A percentile compares a stretch with the other conserved stretches of the same genome.
Evolutionary conservation across 2,113 vertebrate species (phyloP).

Genomic region (Dipodomys merriami): DNA sequence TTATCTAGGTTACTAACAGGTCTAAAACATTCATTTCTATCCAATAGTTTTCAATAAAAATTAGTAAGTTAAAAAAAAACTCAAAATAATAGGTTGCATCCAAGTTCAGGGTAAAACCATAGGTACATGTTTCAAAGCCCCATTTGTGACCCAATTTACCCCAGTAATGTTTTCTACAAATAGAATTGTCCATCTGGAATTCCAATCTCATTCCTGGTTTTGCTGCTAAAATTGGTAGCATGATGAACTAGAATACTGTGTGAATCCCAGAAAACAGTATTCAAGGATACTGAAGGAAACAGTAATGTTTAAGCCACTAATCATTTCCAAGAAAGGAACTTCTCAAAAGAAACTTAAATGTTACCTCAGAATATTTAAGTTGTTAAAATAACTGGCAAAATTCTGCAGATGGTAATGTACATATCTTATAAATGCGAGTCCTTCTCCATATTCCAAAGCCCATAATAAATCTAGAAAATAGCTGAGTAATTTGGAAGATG

Average conservation of each 20-base stretch:
- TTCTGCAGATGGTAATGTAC: background rate
- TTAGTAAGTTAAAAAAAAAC: background rate
- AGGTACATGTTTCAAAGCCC: background rate
- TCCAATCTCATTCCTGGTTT: slow-evolving; percentile 33
- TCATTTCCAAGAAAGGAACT: slow-evolving; percentile 49
- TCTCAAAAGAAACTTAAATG: background rate
- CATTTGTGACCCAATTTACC: background rate
- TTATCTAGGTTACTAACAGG: background rate
- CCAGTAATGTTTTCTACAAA: slow-evolving; percentile 25
- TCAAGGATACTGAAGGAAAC: slow-evolving; percentile 46
- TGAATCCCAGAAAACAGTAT: slow-evolving; percentile 32
- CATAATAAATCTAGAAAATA: slow-evolving; percentile 36
- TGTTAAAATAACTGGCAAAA: slow-evolving; percentile 24
- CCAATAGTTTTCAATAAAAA: slow-evolving; percentile 1
- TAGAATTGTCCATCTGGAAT: slow-evolving; percentile 11
- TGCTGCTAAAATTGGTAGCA: background rate
- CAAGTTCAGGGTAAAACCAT: background rate
- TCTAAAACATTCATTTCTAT: background rate
- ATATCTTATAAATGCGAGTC: background rate
- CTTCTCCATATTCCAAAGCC: background rate
- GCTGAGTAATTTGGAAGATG: background rate
- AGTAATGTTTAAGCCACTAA: background rate
- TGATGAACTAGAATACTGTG: background rate
- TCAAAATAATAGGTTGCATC: background rate
- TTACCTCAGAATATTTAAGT: slow-evolving; percentile 10